Percentiles rank a stretch among this genome's conserved stretches.
phyloP scores from a whole-genome alignment of 1,140 invertebrate species.

The Metaphire vulgaris region DNA sequence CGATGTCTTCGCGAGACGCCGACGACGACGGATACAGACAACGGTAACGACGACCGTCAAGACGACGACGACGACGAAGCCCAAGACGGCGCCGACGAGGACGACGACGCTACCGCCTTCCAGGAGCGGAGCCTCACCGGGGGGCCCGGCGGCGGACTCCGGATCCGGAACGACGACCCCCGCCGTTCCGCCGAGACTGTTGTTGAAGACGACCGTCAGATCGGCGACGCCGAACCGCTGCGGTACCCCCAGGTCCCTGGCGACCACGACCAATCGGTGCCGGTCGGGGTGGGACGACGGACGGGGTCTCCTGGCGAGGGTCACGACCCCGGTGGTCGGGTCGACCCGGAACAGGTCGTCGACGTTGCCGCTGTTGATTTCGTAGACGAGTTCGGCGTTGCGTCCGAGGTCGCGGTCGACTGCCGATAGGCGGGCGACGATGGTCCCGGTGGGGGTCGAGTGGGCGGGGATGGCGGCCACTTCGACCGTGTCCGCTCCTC shows the following conservation, averaged over 20 bases:
- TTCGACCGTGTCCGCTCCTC: conserved; percentile 38
- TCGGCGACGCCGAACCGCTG: conserved; percentile 1
- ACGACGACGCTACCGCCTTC: too few species aligned
- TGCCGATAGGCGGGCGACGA: conserved; percentile 61
- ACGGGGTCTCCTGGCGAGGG: not conserved
- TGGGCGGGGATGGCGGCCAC: conserved; percentile 23
- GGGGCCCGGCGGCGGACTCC: not conserved
- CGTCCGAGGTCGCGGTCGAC: conserved; percentile 75
- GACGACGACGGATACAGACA: not conserved
- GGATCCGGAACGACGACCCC: not conserved
- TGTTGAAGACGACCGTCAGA: conserved; percentile 9
- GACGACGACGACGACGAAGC: not conserved
- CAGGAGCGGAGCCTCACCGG: not conserved
- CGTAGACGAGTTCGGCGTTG: conserved; percentile 79
- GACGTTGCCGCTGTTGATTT: conserved; percentile 90
- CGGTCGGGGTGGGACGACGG: not conserved
- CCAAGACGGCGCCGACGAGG: not conserved
- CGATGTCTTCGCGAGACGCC: too few species aligned
- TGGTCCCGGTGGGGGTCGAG: not conserved
- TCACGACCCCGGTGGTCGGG: conserved; percentile 78
- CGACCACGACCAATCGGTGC: conserved; percentile 11
- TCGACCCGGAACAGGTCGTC: conserved; percentile 88
- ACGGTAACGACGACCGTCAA: not conserved
- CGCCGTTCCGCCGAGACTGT: not conserved
- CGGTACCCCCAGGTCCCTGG: conserved; percentile 1